phyloP scores from a whole-genome alignment of 2,888 invertebrate species.

The Nemoura dubitans region DNA sequence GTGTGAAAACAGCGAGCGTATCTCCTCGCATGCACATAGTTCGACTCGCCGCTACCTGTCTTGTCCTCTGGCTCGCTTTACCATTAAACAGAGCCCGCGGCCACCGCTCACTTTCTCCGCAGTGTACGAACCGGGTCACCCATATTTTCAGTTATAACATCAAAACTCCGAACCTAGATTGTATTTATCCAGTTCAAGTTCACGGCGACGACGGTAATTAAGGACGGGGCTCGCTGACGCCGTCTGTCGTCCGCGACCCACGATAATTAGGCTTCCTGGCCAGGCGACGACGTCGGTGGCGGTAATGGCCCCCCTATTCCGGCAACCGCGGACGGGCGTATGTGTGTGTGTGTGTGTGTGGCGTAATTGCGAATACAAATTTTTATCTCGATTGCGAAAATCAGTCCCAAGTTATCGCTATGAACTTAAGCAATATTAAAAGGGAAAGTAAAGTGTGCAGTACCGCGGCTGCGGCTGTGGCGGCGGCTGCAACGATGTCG shows the following conservation, averaged over 20 bases:
- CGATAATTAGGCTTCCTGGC: background rate
- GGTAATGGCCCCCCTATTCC: constrained; percentile 8
- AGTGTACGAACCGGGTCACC: constrained; percentile 46
- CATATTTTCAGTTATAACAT: constrained; percentile 43
- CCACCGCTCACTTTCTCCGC: constrained; percentile 31
- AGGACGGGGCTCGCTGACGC: background rate
- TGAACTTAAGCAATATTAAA: constrained; percentile 17
- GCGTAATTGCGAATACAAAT: constrained; percentile 17
- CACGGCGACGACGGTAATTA: constrained; percentile 32
- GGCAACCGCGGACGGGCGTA: constrained; percentile 3
- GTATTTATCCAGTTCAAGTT: constrained; percentile 46
- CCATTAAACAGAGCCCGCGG: background rate
- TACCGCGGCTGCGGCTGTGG: too few relatives aligned
- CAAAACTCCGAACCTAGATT: constrained; percentile 8
- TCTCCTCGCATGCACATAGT: background rate
- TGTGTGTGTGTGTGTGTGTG: background rate
- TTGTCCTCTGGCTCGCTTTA: background rate
- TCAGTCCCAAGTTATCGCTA: background rate
- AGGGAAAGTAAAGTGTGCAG: constrained; percentile 14
- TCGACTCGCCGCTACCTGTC: background rate
- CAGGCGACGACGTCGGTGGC: background rate
- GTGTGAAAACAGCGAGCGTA: background rate
- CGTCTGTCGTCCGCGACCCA: background rate
- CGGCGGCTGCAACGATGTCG: background rate
- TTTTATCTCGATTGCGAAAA: constrained; percentile 27